Evolutionary conservation across 1,140 invertebrate species (phyloP), one percentile per base, ranked within the genome.

Genomic region (Drosophila jambulina): DNA sequence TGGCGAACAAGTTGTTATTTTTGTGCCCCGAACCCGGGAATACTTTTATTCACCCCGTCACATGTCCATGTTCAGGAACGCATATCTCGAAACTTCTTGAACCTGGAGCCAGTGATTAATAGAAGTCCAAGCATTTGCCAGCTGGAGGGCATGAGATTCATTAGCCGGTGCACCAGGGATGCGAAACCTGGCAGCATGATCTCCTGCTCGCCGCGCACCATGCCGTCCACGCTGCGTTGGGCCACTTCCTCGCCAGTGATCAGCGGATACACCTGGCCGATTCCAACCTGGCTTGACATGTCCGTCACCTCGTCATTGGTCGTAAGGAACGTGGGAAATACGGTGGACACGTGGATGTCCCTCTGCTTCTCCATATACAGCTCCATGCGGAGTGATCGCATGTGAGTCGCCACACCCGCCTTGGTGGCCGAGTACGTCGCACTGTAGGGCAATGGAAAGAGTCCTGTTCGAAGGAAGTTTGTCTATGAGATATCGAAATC

Each of bases 391-490:
- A 97, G 56, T 0, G 95, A 93, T 71, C 96, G 96, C 95, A 97
- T 96, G 25, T 97, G 92, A 17, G 94, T 95, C 70, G 95, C 82
- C 1, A 96, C 95, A 3, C 96, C 97, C 74, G 94, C 96, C 81
- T 97, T 97, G 10, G 95, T 95, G 12, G 95, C 94, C 80, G 96
- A 96, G 91, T 98, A 90, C 0, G 51, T 6, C 0, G 46, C 25
- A 19, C 59, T 51, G 21, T 67, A 90, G 19, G 86, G 60, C 38
- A 91, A 1, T 0, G 82, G 64, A 17, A 85, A 8, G 0, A 76
- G 3, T 1, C 45, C 85, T 91, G 25, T 6, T 15, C 17, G 10
- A 1, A 40, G 3, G 8, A 10, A 15, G 36, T 15, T 12, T 0
- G 0, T 3, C 10, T 19, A 34, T 3, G 27, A 12, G 2, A 23